Conservation (phyloP, 1,140 invertebrate genomes). For the Dendrolimus kikuchii region DNA sequence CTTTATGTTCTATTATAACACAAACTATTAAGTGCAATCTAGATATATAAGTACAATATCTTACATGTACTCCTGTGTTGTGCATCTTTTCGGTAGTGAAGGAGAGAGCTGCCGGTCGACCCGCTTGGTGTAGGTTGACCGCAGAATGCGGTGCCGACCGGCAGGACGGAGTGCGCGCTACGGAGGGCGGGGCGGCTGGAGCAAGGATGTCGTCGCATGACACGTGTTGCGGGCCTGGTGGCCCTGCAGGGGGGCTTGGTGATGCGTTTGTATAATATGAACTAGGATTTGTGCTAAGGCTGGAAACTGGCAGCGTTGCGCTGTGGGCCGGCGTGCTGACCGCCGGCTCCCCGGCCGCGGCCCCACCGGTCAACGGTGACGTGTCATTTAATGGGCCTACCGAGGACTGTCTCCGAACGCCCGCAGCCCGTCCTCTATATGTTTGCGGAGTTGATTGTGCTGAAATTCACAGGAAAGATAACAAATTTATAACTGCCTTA, state of each 20-base stretch:
- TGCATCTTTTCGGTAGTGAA: constrained; percentile 42
- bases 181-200: constrained; percentile 32
- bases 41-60: no score
- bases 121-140: constrained; percentile 57
- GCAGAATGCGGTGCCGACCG: constrained; percentile 66
- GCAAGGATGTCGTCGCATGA: constrained; percentile 63
- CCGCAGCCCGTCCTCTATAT: constrained; percentile 63
- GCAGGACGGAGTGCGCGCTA: constrained; percentile 46
- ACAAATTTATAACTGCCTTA: not conserved
- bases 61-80: constrained; percentile 11
- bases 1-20: constrained; percentile 6
- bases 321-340: constrained; percentile 61
- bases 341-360: constrained; percentile 44
- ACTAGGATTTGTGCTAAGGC: constrained; percentile 60
- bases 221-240: constrained; percentile 49
- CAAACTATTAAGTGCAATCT: no score
- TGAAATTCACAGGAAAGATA: constrained; percentile 22
- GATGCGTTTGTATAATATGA: constrained; percentile 63
- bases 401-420: constrained; percentile 74
- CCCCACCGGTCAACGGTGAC: constrained; percentile 58
- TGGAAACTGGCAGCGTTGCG: constrained; percentile 55
- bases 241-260: constrained; percentile 48
- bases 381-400: constrained; percentile 71
- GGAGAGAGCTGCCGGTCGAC: constrained; percentile 44
- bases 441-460: constrained; percentile 74